phyloP scores from a whole-genome alignment of 2,113 vertebrate species.

The Alces alces region DNA sequence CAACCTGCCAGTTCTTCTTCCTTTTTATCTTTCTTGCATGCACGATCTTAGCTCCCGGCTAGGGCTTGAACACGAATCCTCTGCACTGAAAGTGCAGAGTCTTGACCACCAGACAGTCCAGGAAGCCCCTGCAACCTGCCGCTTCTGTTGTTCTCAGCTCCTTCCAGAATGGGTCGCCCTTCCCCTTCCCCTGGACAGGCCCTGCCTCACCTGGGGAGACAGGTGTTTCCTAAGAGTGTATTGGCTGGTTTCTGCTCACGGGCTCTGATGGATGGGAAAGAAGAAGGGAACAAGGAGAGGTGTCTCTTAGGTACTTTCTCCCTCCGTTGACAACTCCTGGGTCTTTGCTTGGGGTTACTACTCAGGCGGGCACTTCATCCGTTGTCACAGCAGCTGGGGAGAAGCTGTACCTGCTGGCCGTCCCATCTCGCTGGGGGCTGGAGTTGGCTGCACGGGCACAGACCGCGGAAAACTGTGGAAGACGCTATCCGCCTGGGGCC shows the following conservation, averaged over 20 bases:
- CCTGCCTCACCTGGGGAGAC: neutral
- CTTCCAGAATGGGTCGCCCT: accelerated
- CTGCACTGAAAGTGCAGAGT: neutral
- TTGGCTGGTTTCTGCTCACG: accelerated
- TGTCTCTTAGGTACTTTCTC: neutral
- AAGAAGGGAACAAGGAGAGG: too few species aligned
- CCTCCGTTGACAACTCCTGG: neutral
- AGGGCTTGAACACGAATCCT: neutral
- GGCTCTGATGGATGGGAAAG: accelerated
- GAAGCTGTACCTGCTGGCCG: accelerated
- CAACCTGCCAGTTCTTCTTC: neutral
- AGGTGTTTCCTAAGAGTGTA: accelerated
- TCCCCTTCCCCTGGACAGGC: neutral
- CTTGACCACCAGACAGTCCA: neutral
- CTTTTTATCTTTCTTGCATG: neutral
- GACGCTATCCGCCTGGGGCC: accelerated
- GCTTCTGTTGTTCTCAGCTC: neutral
- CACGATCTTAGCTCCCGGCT: neutral
- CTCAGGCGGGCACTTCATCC: neutral
- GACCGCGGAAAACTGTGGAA: neutral
- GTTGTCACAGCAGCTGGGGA: accelerated
- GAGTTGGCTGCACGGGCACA: neutral
- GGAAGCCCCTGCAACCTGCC: neutral
- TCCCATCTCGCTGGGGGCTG: accelerated
- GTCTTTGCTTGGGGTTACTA: neutral